A percentile compares a stretch with the other conserved stretches of the same genome.
Conservation (phyloP, 2,888 invertebrate genomes). For the Apotomis betuletana region DNA sequence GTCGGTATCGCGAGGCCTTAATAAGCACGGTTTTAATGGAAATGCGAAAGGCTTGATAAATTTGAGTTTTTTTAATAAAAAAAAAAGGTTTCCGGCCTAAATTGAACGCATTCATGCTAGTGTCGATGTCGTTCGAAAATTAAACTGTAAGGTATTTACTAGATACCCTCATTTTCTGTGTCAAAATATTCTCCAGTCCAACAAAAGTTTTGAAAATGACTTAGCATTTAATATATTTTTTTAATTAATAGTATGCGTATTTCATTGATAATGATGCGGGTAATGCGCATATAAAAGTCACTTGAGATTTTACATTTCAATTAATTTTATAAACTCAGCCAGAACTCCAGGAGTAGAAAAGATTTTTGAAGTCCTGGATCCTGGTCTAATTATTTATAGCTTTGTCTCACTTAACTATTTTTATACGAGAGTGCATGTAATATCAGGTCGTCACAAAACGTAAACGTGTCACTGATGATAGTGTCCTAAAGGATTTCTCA, state of each 20-base stretch:
- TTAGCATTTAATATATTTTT: neutral
- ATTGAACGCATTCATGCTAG: neutral
- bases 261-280: constrained; percentile 12
- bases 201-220: no score
- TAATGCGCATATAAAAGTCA: neutral
- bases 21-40: constrained; percentile 46
- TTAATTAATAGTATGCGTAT: constrained; percentile 7
- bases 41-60: constrained; percentile 24
- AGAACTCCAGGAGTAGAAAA: neutral
- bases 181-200: no score
- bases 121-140: no score
- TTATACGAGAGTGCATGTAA: no score
- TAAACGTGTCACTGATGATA: no score
- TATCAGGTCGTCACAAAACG: no score
- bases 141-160: no score
- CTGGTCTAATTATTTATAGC: no score
- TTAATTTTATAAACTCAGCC: neutral
- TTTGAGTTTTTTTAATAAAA: constrained; percentile 6
- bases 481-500: neutral
- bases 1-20: constrained; percentile 67
- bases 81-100: neutral
- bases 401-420: no score
- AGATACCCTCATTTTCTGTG: no score
- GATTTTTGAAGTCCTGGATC: neutral
- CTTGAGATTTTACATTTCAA: neutral